These are phyloP conservation scores for Sebastes itinus DNA, from an alignment of 2,797 vertebrate species.

Conservation along the genomic window DNA sequence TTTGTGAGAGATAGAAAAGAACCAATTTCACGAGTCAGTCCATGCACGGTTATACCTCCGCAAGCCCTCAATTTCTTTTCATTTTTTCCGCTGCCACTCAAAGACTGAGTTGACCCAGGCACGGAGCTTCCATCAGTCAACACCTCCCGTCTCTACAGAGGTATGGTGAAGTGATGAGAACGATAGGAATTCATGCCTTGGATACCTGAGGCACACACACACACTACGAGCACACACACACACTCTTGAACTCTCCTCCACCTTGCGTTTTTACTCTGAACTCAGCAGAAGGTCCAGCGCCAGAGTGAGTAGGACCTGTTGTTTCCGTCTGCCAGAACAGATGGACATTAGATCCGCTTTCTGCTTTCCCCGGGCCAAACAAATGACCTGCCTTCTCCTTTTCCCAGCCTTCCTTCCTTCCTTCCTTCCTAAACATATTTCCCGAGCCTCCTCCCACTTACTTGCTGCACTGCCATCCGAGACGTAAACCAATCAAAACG, in stretches of 20 bases:
- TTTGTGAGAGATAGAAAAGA: conserved; percentile 57
- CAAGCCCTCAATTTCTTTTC: conserved; percentile 54
- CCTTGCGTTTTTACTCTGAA: conserved; percentile 57
- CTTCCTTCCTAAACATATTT: conserved; percentile 42
- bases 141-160: conserved; percentile 42
- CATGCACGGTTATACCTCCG: conserved; percentile 56
- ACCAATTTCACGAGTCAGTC: conserved; percentile 68
- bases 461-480: conserved; percentile 55
- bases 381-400: conserved; percentile 54
- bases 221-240: conserved; percentile 10
- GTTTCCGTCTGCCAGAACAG: conserved; percentile 77
- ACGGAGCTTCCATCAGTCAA: conserved; percentile 37
- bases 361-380: conserved; percentile 61
- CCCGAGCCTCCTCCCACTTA: conserved; percentile 20
- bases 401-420: conserved; percentile 41
- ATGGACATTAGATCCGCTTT: conserved; percentile 76
- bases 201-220: conserved; percentile 62
- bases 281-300: conserved; percentile 66
- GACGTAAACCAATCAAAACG: conserved; percentile 50
- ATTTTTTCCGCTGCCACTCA: conserved; percentile 45
- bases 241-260: conserved; percentile 66
- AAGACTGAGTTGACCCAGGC: conserved; percentile 39
- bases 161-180: conserved; percentile 50
- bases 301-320: conserved; percentile 65
- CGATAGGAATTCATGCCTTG: conserved; percentile 63